phyloP scores from a whole-genome alignment of 2,797 vertebrate species.

The Esox masquinongy region DNA sequence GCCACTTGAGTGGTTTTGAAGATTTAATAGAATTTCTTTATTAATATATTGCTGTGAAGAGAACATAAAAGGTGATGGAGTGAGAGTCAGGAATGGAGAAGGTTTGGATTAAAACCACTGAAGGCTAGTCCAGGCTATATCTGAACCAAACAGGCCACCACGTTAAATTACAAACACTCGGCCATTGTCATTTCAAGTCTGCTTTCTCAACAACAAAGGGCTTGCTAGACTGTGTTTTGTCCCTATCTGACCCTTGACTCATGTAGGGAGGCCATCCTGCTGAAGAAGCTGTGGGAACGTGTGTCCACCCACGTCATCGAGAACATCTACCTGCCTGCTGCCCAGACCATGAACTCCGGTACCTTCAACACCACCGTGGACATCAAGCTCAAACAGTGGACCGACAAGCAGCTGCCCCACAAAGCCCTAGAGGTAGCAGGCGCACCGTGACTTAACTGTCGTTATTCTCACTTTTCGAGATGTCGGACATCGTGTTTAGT shows the following conservation, averaged over 20 bases:
- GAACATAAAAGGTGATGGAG: neutral
- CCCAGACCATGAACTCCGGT: conserved; percentile 93
- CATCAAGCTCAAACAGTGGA: conserved; percentile 99
- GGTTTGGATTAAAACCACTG: neutral
- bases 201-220: neutral
- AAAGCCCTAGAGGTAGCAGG: conserved; percentile 92
- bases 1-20: neutral
- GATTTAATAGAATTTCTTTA: neutral
- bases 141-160: neutral
- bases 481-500: too few species aligned
- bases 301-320: conserved; percentile 98
- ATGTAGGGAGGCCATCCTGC: conserved; percentile 93
- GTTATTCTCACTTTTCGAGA: neutral
- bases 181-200: neutral
- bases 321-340: conserved; percentile 98
- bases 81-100: neutral
- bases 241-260: neutral
- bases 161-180: neutral
- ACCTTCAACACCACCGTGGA: conserved; percentile 99
- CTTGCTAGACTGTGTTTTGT: neutral
- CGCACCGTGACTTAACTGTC: neutral
- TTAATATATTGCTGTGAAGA: neutral
- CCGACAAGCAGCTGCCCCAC: conserved; percentile 97
- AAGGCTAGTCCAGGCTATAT: neutral
- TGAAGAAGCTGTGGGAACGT: conserved; percentile 95